Conservation (phyloP, 2,888 invertebrate species). For the Trichopria drosophilae region DNA sequence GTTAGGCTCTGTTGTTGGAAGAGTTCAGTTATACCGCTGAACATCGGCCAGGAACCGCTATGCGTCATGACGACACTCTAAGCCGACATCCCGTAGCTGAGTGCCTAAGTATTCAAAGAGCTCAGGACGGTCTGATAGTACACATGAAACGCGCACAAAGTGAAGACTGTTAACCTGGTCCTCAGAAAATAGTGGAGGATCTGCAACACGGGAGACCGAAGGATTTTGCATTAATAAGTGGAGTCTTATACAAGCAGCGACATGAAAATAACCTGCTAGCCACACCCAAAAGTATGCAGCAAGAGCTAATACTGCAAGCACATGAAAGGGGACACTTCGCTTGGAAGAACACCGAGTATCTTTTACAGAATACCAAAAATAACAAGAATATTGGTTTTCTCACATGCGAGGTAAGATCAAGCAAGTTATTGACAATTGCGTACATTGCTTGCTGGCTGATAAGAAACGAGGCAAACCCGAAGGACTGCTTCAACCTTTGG, state of each 20-base stretch:
- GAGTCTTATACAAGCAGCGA: constrained; percentile 10
- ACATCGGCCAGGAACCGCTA: too few relatives aligned
- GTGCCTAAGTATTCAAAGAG: too few relatives aligned
- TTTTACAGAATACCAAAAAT: too few relatives aligned
- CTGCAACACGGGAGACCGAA: constrained; percentile 13
- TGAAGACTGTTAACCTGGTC: constrained; percentile 18
- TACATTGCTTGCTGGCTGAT: too few relatives aligned
- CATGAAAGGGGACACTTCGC: constrained; percentile 22
- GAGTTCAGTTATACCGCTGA: constrained; percentile 16
- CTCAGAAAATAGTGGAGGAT: constrained; percentile 9
- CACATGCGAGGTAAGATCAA: too few relatives aligned
- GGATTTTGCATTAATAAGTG: constrained; percentile 12
- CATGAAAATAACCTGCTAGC: constrained; percentile 18
- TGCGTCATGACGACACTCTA: constrained; percentile 28
- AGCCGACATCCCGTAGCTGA: constrained; percentile 10
- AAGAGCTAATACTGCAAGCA: constrained; percentile 13
- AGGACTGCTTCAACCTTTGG: too few relatives aligned
- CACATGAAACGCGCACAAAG: constrained; percentile 18
- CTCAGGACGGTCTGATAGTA: background rate
- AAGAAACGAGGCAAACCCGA: too few relatives aligned
- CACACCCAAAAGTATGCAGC: constrained; percentile 21
- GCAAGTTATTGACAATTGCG: too few relatives aligned
- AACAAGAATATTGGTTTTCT: too few relatives aligned
- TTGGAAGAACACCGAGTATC: constrained; percentile 8
- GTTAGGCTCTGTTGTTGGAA: constrained; percentile 21